Conservation (phyloP, 2,888 invertebrate species). For the Papilio gigon region DNA sequence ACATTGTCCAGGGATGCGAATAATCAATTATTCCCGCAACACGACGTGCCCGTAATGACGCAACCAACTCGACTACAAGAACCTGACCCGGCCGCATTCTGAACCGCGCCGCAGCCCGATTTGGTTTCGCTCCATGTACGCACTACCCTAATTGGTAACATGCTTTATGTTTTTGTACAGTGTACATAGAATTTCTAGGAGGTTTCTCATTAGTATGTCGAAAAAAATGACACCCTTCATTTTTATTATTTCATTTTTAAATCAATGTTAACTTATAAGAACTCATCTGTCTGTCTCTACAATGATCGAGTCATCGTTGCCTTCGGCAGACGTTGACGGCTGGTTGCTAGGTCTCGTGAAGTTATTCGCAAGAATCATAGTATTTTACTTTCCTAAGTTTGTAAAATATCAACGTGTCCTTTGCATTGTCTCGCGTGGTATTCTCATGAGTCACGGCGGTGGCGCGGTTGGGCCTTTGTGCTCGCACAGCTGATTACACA, state of each 20-base stretch:
- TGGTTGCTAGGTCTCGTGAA: neutral
- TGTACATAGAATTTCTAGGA: slow-evolving; percentile 29
- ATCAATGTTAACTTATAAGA: too few relatives aligned
- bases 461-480: neutral
- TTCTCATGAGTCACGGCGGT: slow-evolving; percentile 19
- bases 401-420: neutral
- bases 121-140: slow-evolving; percentile 62
- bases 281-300: too few relatives aligned
- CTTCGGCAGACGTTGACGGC: neutral
- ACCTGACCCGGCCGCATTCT: slow-evolving; percentile 64
- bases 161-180: slow-evolving; percentile 19
- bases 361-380: neutral
- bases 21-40: slow-evolving; percentile 29
- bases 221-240: slow-evolving; percentile 28
- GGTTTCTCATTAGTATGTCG: slow-evolving; percentile 12
- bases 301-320: neutral
- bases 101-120: slow-evolving; percentile 65
- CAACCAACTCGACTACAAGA: slow-evolving; percentile 57
- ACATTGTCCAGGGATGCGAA: slow-evolving; percentile 3
- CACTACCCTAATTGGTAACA: slow-evolving; percentile 39
- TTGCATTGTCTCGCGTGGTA: slow-evolving; percentile 8
- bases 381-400: slow-evolving; percentile 4
- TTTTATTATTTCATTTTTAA: neutral
- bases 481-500: slow-evolving; percentile 31
- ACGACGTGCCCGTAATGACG: slow-evolving; percentile 45